phyloP scores from a whole-genome alignment of 2,888 invertebrate genomes.

The Pemphredon lugubris region DNA sequence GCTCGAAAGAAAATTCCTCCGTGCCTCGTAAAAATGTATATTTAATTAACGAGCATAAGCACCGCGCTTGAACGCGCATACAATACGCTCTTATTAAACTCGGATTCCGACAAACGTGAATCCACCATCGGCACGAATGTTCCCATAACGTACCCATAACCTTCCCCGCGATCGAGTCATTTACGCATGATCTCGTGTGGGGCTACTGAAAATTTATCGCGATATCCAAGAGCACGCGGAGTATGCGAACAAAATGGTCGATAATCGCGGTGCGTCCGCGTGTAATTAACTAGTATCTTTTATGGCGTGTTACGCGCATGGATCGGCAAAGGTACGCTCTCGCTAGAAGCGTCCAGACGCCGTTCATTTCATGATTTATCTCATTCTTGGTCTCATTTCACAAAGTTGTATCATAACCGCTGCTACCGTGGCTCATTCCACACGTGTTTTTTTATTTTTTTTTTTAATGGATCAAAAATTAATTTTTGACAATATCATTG shows the following conservation, averaged over 20 bases:
- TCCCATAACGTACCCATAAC: constrained; percentile 13
- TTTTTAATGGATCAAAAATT: no score
- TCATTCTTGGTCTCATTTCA: no score
- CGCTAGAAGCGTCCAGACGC: constrained; percentile 37
- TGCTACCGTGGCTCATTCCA: no score
- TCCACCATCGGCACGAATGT: background rate
- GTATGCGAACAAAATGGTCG: constrained; percentile 55
- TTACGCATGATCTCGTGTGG: constrained; percentile 11
- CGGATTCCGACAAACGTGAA: constrained; percentile 20
- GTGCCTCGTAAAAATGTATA: background rate
- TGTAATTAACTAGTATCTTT: constrained; percentile 50
- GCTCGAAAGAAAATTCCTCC: background rate
- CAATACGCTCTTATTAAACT: constrained; percentile 28
- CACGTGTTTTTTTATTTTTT: no score
- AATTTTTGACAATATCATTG: no score
- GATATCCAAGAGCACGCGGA: constrained; percentile 41
- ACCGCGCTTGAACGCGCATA: no score
- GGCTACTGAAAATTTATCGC: constrained; percentile 41
- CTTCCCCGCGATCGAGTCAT: constrained; percentile 1
- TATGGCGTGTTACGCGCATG: constrained; percentile 45
- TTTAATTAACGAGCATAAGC: background rate
- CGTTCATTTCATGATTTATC: no score
- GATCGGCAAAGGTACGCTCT: no score
- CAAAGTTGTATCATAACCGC: no score
- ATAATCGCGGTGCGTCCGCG: constrained; percentile 37